Conservation (phyloP, 2,888 invertebrate genomes). For the Euphydryas editha region DNA sequence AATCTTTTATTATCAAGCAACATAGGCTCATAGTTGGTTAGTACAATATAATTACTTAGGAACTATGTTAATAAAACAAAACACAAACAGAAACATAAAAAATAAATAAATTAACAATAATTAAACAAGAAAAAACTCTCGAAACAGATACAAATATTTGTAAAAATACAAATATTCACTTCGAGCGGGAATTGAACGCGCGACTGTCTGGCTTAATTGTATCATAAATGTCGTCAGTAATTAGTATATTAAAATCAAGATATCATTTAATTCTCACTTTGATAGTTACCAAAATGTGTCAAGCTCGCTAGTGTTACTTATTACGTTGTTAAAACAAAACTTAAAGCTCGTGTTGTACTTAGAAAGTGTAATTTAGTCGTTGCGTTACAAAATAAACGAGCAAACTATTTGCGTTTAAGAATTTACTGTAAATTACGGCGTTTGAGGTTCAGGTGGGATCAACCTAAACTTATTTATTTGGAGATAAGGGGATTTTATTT, state of each 20-base stretch:
- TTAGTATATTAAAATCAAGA: not conserved
- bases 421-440: slow-evolving; percentile 24
- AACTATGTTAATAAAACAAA: too few species aligned
- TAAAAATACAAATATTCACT: too few species aligned
- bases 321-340: slow-evolving; percentile 20
- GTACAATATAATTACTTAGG: too few species aligned
- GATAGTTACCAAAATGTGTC: not conserved
- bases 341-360: slow-evolving; percentile 24
- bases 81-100: too few species aligned
- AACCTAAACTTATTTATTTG: slow-evolving; percentile 1
- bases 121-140: too few species aligned
- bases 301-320: slow-evolving; percentile 1
- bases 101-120: too few species aligned
- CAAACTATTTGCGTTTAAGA: slow-evolving; percentile 22
- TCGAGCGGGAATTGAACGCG: too few species aligned
- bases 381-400: slow-evolving; percentile 24
- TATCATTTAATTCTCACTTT: not conserved
- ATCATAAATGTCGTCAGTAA: too few species aligned
- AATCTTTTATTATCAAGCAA: too few species aligned
- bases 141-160: too few species aligned
- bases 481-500: not conserved
- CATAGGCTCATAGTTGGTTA: too few species aligned
- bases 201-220: too few species aligned
- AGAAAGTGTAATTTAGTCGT: slow-evolving; percentile 26
- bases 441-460: slow-evolving; percentile 16